phyloP scores from a whole-genome alignment of 2,113 vertebrate species.

The Atrichornis clamosus region DNA sequence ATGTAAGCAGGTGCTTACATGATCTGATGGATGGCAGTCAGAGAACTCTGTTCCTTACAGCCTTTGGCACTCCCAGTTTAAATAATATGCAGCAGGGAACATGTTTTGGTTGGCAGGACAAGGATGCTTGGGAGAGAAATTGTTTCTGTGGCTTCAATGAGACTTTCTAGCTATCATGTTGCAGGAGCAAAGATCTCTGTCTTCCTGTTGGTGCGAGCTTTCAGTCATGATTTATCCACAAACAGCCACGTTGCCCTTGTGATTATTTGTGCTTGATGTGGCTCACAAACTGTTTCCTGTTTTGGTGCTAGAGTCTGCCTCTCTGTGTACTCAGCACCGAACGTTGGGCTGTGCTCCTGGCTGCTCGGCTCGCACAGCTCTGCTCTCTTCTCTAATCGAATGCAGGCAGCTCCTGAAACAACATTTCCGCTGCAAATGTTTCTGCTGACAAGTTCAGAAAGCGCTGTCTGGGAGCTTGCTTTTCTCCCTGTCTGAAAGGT shows the following conservation, averaged over 20 bases:
- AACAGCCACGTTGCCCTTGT: background rate
- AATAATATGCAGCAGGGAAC: background rate
- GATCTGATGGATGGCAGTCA: background rate
- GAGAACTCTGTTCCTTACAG: background rate
- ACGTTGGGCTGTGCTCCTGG: background rate
- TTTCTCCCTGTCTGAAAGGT: background rate
- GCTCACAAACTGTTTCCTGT: background rate
- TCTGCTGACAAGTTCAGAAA: constrained; percentile 12
- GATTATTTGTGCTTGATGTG: background rate
- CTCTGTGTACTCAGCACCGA: background rate
- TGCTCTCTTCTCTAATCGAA: background rate
- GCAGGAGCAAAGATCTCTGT: background rate
- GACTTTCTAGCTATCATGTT: background rate
- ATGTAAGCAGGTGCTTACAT: background rate
- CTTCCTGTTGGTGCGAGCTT: background rate
- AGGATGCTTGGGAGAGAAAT: background rate
- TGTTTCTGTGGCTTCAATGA: background rate
- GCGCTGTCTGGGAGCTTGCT: background rate
- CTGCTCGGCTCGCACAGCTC: background rate
- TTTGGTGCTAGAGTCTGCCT: background rate
- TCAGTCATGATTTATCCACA: background rate
- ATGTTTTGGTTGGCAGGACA: background rate
- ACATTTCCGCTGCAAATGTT: background rate
- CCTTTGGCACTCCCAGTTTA: background rate
- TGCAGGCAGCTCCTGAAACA: background rate